Evolutionary conservation across 2,113 vertebrate genomes (phyloP), one percentile per base, ranked within the genome.

Genomic region (Scophthalmus maximus): DNA sequence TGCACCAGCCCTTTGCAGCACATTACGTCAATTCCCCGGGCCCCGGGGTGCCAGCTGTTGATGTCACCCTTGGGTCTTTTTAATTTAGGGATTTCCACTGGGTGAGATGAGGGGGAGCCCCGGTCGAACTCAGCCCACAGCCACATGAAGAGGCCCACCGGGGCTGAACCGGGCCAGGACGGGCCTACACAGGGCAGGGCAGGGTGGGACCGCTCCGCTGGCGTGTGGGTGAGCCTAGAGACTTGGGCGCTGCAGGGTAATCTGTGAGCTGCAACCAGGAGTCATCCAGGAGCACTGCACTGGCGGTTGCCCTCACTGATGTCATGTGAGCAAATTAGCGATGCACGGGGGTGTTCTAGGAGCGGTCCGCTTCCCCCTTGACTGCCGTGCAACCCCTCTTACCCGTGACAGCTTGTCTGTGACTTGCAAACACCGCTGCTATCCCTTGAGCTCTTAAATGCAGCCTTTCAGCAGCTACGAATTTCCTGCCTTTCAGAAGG

Each of bases 31-130:
- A 61, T 67, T 51, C 75, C 70, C 57, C 78, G 66, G 57, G 55
- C 57, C 38, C 5, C 2, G 40, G 84, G 75, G 78, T 85, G 83
- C 87, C 90, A 92, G 89, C 83, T 86, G 83, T 89, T 92, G 88
- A 94, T 89, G 89, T 93, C 92, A 89, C 87, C 87, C 82, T 51
- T 80, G 86, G 88, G 86, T 81, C 87, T 86, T 90, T 91, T 92
- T 90, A 85, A 84, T 91, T 93, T 89, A 85, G 87, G 84, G 88
- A 91, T 93, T 93, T 91, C 84, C 88, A 83, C 73, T 83, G 85
- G 87, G 78, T 88, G 86, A 88, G 83, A 89, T 81, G 76, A 85
- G 88, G 90, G 88, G 82, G 82, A 70, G 80, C 40, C 76, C 76
- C 79, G 70, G 8, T 86, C 42, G 79, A 88, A 80, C 79, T 86